Conservation (phyloP, 2,888 invertebrate genomes). For the Cephus pulcher region DNA sequence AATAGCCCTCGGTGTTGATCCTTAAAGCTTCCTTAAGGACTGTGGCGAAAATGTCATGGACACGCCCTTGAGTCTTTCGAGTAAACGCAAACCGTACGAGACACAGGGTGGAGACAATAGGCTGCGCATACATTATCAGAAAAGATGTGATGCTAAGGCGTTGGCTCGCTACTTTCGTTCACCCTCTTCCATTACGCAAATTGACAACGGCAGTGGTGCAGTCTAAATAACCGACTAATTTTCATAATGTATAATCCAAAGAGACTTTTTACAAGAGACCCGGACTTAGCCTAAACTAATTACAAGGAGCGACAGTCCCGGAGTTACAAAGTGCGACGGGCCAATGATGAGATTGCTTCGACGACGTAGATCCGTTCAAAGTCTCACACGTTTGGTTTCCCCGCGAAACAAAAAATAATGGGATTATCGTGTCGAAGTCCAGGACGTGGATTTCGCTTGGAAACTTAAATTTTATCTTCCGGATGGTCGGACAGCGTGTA, state of each 20-base stretch:
- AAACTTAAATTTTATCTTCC: neutral
- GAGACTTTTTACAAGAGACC: neutral
- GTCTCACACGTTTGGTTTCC: neutral
- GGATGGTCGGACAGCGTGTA: neutral
- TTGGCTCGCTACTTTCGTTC: conserved; percentile 47
- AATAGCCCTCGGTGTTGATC: neutral
- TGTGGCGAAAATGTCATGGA: neutral
- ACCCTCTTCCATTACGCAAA: conserved; percentile 53
- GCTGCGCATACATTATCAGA: conserved; percentile 21
- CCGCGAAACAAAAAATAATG: neutral
- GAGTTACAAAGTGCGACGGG: neutral
- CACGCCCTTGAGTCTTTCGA: conserved; percentile 5
- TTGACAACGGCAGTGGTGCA: conserved; percentile 43
- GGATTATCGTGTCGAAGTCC: neutral
- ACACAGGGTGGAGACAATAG: neutral
- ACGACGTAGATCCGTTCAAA: neutral
- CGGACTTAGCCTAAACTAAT: neutral
- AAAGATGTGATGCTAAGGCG: conserved; percentile 47
- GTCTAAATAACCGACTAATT: conserved; percentile 52
- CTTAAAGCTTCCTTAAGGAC: neutral
- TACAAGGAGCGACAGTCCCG: neutral
- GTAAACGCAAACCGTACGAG: neutral
- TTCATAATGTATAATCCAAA: conserved; percentile 44
- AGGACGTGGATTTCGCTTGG: neutral
- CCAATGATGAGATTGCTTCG: neutral